A percentile compares a stretch with the other conserved stretches of the same genome.
phyloP scores from a whole-genome alignment of 1,140 invertebrate species.

The Neomicropteryx cornuta region DNA sequence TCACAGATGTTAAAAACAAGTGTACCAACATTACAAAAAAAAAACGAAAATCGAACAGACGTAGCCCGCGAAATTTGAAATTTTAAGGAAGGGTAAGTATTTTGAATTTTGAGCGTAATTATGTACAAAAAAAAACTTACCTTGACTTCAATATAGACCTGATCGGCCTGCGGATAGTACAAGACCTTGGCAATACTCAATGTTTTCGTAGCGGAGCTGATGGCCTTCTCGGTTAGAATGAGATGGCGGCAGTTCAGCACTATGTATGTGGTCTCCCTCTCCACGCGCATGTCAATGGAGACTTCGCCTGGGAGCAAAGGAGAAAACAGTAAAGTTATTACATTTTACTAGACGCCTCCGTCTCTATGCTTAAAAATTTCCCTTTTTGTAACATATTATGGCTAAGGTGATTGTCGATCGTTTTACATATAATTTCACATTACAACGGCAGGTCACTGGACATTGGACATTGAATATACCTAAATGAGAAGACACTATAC shows the following conservation, averaged over 20 bases:
- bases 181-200: slow-evolving; percentile 61
- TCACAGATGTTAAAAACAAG: slow-evolving; percentile 3
- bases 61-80: too few species aligned
- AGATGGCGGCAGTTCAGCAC: slow-evolving; percentile 85
- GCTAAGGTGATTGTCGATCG: too few species aligned
- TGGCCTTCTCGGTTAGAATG: slow-evolving; percentile 72
- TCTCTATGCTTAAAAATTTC: too few species aligned
- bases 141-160: slow-evolving; percentile 77
- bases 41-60: too few species aligned
- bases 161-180: slow-evolving; percentile 73
- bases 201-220: slow-evolving; percentile 50
- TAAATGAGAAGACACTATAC: too few species aligned
- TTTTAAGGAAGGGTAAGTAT: not conserved
- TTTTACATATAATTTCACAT: too few species aligned
- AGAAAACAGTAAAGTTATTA: too few species aligned
- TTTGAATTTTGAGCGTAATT: too few species aligned
- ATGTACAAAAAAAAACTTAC: slow-evolving; percentile 24
- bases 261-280: slow-evolving; percentile 76
- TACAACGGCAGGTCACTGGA: too few species aligned
- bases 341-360: too few species aligned
- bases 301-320: slow-evolving; percentile 57
- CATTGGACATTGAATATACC: not conserved
- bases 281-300: slow-evolving; percentile 72
- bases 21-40: not conserved
- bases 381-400: too few species aligned